Base-by-base conservation (phyloP, 2,797 vertebrate genomes). In the Bucorvus abyssinicus region DNA sequence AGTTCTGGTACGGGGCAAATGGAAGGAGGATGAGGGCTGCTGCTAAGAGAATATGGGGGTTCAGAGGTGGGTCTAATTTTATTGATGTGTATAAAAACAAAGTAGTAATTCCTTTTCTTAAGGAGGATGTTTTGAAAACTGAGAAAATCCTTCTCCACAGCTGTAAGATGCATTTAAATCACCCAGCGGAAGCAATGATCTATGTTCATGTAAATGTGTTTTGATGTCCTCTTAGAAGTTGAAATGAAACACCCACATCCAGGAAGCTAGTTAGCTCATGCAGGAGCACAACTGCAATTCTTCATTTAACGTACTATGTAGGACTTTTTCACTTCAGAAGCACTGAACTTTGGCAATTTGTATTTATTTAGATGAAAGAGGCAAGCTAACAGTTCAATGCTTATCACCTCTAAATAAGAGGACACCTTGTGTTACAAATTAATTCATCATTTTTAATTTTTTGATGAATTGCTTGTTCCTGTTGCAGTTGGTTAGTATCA, bases 191-290 rank as follows among this genome's bases (percentile, higher is more conserved):
- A 97, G 91, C 91, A 65, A n/a, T 50, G 87, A 78, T 94, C 87
- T 96, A 53, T 90, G 84, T 95, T 94, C 95, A 96, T 97, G 93
- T 90, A 90, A 96, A 97, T 94, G 78, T 91, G 90, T 97, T 96
- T 95, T 95, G 85, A 96, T 97, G 94, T 96, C 90, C 90, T 94
- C 91, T 94, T 88, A 91, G 87, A 96, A 92, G 93, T 91, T 97
- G 84, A 87, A 94, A 94, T 96, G 95, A 88, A 93, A 96, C 94
- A 89, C 95, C 95, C 97, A 93, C 94, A 68, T 81, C 79, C 93
- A 95, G 97, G 96, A 97, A 96, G 82, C 91, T 68, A 49, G 87
- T 91, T 74, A 93, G 78, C 93, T 95, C 91, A 80, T 73, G 84
- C 32, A 34, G 77, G 75, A 95, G 42, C 79, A 93, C 96, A 94